Evolutionary conservation across 2,797 vertebrate species (phyloP).

Genomic region (Megaceryle alcyon): DNA sequence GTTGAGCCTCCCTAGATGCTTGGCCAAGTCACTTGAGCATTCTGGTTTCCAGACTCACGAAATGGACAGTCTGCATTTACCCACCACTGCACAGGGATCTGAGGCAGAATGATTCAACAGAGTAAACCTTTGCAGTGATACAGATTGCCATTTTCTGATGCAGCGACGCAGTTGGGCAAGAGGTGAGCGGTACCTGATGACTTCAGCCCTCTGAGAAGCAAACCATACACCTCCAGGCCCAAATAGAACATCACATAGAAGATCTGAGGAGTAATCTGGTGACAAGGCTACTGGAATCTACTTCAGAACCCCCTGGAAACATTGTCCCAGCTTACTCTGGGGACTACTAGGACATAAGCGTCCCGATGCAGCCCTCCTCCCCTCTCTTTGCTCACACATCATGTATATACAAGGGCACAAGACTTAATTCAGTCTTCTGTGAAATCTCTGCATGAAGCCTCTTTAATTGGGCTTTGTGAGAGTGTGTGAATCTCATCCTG

Average conservation of each 20-base stretch:
- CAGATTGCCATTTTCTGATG: not conserved
- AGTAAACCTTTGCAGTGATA: not conserved
- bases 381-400: not conserved
- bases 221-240: not conserved
- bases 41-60: not conserved
- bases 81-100: not conserved
- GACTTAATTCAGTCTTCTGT: not conserved
- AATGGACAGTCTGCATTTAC: not conserved
- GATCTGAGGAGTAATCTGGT: not conserved
- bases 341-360: not conserved
- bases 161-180: not conserved
- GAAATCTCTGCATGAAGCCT: conserved; percentile 3
- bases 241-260: not conserved
- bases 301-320: not conserved
- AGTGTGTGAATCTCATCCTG: conserved; percentile 10
- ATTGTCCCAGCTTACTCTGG: not conserved
- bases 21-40: not conserved
- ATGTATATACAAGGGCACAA: not conserved
- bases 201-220: not conserved
- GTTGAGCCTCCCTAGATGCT: not conserved
- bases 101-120: not conserved
- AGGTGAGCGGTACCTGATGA: not conserved
- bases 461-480: not conserved
- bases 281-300: not conserved
- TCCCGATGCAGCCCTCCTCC: not conserved